Conservation (phyloP, 2,113 vertebrate genomes). For the Struthidea cinerea region DNA sequence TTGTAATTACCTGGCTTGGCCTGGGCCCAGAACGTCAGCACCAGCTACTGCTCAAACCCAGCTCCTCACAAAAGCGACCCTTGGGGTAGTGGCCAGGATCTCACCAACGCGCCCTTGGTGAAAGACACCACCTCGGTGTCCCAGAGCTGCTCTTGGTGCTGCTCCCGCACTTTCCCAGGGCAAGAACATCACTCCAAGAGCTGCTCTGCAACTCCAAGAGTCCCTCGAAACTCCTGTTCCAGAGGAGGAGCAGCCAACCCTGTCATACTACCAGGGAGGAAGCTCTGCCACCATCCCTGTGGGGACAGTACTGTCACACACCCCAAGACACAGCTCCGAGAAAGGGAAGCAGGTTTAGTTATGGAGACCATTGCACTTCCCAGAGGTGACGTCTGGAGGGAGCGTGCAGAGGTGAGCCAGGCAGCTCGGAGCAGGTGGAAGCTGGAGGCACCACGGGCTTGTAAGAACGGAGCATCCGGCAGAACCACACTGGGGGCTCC, state of each 20-base stretch:
- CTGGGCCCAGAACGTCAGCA: background rate
- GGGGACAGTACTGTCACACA: background rate
- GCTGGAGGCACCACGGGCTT: background rate
- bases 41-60: background rate
- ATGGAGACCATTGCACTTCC: background rate
- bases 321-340: fast-evolving
- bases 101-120: fast-evolving
- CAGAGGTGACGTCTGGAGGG: fast-evolving
- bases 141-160: background rate
- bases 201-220: background rate
- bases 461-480: background rate
- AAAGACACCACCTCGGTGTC: background rate
- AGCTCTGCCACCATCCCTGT: background rate
- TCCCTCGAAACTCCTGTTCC: background rate
- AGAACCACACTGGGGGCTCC: fast-evolving
- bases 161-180: fast-evolving
- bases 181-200: fast-evolving
- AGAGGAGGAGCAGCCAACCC: background rate
- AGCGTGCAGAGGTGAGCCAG: fast-evolving
- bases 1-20: background rate
- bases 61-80: background rate
- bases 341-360: background rate
- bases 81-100: background rate
- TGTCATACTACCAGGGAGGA: fast-evolving
- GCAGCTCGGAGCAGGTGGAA: background rate